Conservation (phyloP, 2,113 vertebrate species). For the Guaruba guarouba region DNA sequence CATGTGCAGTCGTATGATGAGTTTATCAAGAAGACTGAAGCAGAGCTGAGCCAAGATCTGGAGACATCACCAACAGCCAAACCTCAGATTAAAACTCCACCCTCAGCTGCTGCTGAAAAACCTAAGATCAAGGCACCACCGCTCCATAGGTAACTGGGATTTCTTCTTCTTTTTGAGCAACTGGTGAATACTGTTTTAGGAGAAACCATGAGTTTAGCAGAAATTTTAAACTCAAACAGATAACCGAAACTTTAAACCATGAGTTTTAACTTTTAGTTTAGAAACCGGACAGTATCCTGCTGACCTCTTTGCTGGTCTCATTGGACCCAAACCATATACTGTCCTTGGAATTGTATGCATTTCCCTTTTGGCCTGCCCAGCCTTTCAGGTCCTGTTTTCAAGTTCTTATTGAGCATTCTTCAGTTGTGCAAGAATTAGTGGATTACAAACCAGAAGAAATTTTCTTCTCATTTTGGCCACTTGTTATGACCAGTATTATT, state of each 20-base stretch:
- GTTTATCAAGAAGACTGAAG: constrained; percentile 95
- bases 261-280: neutral
- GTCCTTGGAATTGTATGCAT: neutral
- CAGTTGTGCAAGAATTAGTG: neutral
- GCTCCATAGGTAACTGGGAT: constrained; percentile 78
- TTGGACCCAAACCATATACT: neutral
- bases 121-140: constrained; percentile 76
- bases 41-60: constrained; percentile 85
- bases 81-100: constrained; percentile 80
- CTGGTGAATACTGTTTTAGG: neutral
- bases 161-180: neutral
- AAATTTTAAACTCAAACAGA: neutral
- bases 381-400: neutral
- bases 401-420: neutral
- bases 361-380: neutral
- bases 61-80: constrained; percentile 77
- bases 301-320: neutral
- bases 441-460: neutral
- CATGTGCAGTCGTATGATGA: constrained; percentile 86
- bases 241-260: neutral
- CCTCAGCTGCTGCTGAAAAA: constrained; percentile 76
- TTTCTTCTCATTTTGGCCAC: neutral
- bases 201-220: neutral
- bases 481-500: neutral
- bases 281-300: neutral